Conservation (phyloP, 2,888 invertebrate genomes). For the Lasioglossum marginatum region DNA sequence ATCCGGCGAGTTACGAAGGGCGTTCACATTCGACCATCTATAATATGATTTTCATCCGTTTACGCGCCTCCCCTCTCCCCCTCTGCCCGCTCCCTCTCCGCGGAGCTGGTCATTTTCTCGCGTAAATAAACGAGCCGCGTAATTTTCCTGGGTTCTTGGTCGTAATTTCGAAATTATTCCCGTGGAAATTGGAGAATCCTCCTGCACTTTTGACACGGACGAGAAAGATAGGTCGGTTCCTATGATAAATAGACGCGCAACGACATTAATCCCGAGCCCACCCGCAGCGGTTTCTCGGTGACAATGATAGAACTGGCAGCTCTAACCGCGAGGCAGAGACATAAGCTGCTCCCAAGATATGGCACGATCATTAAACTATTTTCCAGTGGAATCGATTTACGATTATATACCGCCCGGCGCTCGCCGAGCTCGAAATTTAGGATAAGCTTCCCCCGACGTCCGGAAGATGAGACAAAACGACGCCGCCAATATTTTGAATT, state of each 20-base stretch:
- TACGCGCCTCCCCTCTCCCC: neutral
- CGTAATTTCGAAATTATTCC: slow-evolving; percentile 15
- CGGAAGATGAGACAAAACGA: neutral
- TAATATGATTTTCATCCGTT: slow-evolving; percentile 25
- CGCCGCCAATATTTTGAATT: neutral
- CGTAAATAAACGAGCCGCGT: neutral
- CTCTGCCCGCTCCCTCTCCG: neutral
- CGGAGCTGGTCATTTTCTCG: neutral
- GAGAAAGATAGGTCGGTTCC: slow-evolving; percentile 61
- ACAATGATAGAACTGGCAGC: slow-evolving; percentile 69
- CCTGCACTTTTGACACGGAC: slow-evolving; percentile 41
- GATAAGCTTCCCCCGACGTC: neutral
- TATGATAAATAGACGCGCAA: slow-evolving; percentile 67
- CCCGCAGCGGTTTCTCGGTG: slow-evolving; percentile 53
- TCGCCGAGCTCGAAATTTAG: slow-evolving; percentile 24
- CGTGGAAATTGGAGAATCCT: slow-evolving; percentile 42
- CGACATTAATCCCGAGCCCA: slow-evolving; percentile 62
- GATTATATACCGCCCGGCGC: slow-evolving; percentile 36
- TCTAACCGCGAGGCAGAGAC: slow-evolving; percentile 50
- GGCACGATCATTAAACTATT: slow-evolving; percentile 68
- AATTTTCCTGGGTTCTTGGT: neutral
- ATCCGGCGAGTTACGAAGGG: slow-evolving; percentile 18
- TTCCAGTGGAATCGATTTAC: slow-evolving; percentile 68
- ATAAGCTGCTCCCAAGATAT: slow-evolving; percentile 61
- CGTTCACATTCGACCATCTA: neutral